Conservation (phyloP, 2,888 invertebrate genomes). For the Netelia virgata region DNA sequence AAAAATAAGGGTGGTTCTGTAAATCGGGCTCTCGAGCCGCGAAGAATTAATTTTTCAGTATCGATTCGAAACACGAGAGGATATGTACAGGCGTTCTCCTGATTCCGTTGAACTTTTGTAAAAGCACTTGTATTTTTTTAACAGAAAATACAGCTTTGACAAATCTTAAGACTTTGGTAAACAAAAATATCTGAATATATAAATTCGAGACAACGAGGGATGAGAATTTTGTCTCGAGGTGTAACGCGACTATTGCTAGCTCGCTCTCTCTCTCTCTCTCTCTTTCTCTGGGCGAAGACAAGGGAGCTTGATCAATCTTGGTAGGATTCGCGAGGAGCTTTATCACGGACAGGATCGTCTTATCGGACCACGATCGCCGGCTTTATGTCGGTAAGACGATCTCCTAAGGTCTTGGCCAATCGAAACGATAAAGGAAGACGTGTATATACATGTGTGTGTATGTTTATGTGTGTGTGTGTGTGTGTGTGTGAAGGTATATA, state of each 20-base stretch:
- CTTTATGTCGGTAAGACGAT: constrained; percentile 39
- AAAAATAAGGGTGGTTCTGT: not conserved
- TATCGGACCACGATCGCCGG: constrained; percentile 51
- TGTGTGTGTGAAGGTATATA: constrained; percentile 23
- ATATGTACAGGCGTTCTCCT: too few species aligned
- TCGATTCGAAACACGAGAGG: too few species aligned
- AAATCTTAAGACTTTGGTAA: too few species aligned
- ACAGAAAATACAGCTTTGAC: too few species aligned
- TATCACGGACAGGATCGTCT: constrained; percentile 41
- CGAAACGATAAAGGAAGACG: constrained; percentile 29
- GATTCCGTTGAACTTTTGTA: too few species aligned
- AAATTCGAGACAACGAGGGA: too few species aligned
- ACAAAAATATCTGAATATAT: too few species aligned
- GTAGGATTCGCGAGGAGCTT: constrained; percentile 49
- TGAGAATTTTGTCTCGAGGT: too few species aligned
- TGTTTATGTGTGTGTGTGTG: not conserved
- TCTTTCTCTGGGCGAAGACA: not conserved
- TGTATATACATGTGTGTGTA: not conserved
- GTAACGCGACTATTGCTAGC: too few species aligned
- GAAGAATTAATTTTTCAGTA: too few species aligned
- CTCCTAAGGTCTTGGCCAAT: constrained; percentile 38
- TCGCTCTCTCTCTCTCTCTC: constrained; percentile 23
- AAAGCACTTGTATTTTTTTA: too few species aligned
- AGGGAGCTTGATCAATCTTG: constrained; percentile 1
- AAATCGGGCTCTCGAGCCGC: not conserved